phyloP scores from a whole-genome alignment of 37 sponge, comb jelly and placozoan genomes.

The Diacarnus erythraeanus region DNA sequence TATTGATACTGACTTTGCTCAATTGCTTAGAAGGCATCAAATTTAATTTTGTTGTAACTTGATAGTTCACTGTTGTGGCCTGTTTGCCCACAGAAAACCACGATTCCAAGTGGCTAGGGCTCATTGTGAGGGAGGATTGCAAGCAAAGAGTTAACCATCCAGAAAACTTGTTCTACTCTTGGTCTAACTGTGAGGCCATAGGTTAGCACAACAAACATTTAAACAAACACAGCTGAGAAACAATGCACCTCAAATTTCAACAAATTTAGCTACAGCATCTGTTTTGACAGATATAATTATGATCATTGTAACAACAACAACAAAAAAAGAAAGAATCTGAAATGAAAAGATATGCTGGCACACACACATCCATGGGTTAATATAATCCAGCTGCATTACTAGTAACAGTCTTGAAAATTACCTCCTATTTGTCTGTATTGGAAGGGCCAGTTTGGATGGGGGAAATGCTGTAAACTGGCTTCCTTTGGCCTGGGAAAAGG shows the following conservation, averaged over 20 bases:
- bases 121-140: constrained; percentile 52
- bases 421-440: no score
- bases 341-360: background rate
- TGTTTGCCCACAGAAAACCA: constrained; percentile 54
- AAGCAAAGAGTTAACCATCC: constrained; percentile 5
- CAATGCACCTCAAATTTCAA: background rate
- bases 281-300: constrained; percentile 1
- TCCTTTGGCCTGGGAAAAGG: background rate
- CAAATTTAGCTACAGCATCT: background rate
- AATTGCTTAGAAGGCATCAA: background rate
- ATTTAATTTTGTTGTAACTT: background rate
- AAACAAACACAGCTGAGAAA: constrained; percentile 17
- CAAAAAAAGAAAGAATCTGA: background rate
- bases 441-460: no score
- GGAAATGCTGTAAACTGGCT: no score
- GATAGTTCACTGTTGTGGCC: constrained; percentile 27
- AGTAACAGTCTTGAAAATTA: background rate
- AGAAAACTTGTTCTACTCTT: background rate
- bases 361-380: background rate
- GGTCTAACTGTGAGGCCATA: constrained; percentile 2
- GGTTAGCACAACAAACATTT: background rate
- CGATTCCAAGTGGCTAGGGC: constrained; percentile 31
- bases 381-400: background rate
- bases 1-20: background rate
- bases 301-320: background rate